Percentiles rank a stretch among this genome's conserved stretches.
Evolutionary conservation across 2,113 vertebrate species (phyloP).

Genomic region (Sinocyclocheilus maitianheensis): DNA sequence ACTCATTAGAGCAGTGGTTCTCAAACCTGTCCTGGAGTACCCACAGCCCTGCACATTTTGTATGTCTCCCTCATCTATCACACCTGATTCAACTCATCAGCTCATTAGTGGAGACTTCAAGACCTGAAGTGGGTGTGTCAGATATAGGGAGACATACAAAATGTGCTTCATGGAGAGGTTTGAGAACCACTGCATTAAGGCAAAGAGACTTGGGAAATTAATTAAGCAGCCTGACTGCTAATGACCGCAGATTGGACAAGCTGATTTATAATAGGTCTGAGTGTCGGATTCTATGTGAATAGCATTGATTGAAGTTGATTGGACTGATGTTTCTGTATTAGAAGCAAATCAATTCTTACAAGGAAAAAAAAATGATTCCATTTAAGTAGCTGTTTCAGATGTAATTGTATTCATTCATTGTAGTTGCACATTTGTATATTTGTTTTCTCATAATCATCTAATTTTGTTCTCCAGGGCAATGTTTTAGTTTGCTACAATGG

Average conservation of each 20-base stretch:
- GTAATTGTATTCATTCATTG: background rate
- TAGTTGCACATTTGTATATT: background rate
- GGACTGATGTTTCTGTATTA: conserved; percentile 6
- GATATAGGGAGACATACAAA: too few relatives aligned
- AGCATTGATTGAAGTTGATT: conserved; percentile 37
- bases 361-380: background rate
- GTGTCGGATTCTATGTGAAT: conserved; percentile 16
- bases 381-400: background rate
- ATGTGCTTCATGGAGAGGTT: too few relatives aligned
- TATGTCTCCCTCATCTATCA: too few relatives aligned
- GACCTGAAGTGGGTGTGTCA: too few relatives aligned
- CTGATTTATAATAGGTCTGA: conserved; percentile 40
- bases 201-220: conserved; percentile 45
- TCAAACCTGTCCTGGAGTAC: too few relatives aligned
- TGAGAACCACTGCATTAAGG: too few relatives aligned
- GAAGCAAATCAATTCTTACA: background rate
- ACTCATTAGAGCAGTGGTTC: conserved; percentile 31
- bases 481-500: background rate
- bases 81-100: too few relatives aligned
- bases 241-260: conserved; percentile 47
- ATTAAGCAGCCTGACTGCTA: conserved; percentile 43
- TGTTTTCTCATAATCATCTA: background rate
- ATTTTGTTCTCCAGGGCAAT: background rate
- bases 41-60: too few relatives aligned
- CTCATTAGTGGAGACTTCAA: too few relatives aligned